Evolutionary conservation across 2,888 invertebrate genomes (phyloP).

Genomic region (Nesidiocoris tenuis): DNA sequence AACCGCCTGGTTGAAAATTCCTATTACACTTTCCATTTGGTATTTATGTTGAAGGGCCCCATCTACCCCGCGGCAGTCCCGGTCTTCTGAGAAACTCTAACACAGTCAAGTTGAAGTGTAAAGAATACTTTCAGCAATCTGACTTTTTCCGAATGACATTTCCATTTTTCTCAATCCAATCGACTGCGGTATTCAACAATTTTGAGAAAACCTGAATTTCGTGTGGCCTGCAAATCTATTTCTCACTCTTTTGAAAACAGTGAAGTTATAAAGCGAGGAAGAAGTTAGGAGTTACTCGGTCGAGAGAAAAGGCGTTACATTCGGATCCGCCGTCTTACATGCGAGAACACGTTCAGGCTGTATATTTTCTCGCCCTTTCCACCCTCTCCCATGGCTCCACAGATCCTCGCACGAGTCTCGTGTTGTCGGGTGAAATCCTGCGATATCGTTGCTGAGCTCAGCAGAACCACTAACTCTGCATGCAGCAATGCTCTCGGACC

Average conservation of each 20-base stretch:
- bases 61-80: no score
- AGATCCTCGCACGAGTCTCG: background rate
- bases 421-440: slow-evolving; percentile 1
- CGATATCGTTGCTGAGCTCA: background rate
- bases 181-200: background rate
- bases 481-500: no score
- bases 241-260: background rate
- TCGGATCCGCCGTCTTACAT: slow-evolving; percentile 29
- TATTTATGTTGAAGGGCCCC: no score
- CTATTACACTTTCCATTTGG: no score
- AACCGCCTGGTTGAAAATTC: no score
- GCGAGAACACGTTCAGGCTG: slow-evolving; percentile 27
- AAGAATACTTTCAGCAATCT: no score
- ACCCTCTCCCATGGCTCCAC: background rate
- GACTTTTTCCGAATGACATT: no score
- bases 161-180: no score
- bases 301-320: background rate
- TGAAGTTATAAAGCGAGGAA: background rate
- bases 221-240: background rate
- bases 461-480: background rate
- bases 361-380: slow-evolving; percentile 5
- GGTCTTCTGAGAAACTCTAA: no score
- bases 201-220: background rate
- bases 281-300: background rate
- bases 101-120: no score